Conservation (phyloP, 2,797 vertebrate genomes). For the Protosalanx chinensis region DNA sequence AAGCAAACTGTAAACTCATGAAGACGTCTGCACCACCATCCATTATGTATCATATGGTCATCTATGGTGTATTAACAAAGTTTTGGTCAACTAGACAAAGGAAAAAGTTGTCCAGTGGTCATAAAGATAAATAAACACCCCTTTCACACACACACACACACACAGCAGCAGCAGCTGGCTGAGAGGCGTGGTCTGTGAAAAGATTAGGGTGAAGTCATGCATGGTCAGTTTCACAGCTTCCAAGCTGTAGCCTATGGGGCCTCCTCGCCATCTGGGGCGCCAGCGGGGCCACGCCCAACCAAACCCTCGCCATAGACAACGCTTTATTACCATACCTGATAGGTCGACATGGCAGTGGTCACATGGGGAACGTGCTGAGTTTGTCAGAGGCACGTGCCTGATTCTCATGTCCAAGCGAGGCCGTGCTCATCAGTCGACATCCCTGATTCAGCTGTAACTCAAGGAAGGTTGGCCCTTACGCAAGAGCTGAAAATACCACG, state of each 20-base stretch:
- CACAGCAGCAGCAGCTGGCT: slow-evolving; percentile 19
- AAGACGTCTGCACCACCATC: neutral
- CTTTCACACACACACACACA: neutral
- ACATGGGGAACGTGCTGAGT: neutral
- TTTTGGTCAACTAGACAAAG: neutral
- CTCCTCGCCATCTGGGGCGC: slow-evolving; percentile 1
- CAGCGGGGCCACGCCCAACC: neutral
- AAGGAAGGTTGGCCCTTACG: too few relatives aligned
- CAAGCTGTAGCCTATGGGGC: slow-evolving; percentile 9
- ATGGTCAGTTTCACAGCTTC: slow-evolving; percentile 9
- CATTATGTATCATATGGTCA: neutral
- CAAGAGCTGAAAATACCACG: too few relatives aligned
- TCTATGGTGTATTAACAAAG: neutral
- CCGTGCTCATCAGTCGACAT: too few relatives aligned
- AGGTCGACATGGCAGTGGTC: neutral
- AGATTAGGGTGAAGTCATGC: slow-evolving; percentile 15
- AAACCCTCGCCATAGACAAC: neutral
- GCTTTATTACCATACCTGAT: neutral
- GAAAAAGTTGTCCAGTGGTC: neutral
- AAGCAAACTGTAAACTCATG: too few relatives aligned
- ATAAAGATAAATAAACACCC: neutral
- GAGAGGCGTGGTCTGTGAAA: neutral
- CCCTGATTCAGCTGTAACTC: too few relatives aligned
- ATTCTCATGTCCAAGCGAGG: too few relatives aligned
- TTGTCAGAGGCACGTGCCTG: too few relatives aligned